phyloP scores from a whole-genome alignment of 2,113 vertebrate genomes.

The Dasypus novemcinctus region DNA sequence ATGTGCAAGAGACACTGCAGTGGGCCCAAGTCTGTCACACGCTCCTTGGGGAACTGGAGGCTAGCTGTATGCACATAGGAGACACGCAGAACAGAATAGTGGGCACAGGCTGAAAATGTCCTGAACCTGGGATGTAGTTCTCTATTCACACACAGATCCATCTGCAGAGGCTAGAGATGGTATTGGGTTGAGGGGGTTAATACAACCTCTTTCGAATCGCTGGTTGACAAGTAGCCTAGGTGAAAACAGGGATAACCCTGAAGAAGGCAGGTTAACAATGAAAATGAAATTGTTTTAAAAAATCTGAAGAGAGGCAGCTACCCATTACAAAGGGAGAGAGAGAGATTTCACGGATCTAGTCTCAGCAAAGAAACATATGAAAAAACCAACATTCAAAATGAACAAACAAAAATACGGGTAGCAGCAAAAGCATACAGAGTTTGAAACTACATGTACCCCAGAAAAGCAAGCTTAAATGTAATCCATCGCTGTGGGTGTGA shows the following conservation, averaged over 20 bases:
- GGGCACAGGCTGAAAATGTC: not conserved
- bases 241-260: not conserved
- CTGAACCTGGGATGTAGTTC: not conserved
- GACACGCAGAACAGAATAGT: not conserved
- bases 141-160: not conserved
- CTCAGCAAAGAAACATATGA: not conserved
- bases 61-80: accelerated
- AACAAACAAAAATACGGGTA: not conserved
- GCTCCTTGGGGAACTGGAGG: accelerated
- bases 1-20: not conserved
- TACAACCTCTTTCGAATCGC: not conserved
- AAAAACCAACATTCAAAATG: not conserved
- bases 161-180: not conserved
- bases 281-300: not conserved
- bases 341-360: not conserved
- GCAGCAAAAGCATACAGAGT: not conserved
- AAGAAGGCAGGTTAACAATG: not conserved
- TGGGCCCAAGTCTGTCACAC: not conserved
- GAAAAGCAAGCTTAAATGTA: too few species aligned
- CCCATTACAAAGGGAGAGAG: not conserved
- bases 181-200: not conserved
- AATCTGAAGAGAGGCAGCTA: not conserved
- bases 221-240: not conserved
- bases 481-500: too few species aligned
- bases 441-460: too few species aligned